These are phyloP conservation scores for Solen grandis DNA, from an alignment of 1,140 invertebrate genomes.

Conservation along the genomic window DNA sequence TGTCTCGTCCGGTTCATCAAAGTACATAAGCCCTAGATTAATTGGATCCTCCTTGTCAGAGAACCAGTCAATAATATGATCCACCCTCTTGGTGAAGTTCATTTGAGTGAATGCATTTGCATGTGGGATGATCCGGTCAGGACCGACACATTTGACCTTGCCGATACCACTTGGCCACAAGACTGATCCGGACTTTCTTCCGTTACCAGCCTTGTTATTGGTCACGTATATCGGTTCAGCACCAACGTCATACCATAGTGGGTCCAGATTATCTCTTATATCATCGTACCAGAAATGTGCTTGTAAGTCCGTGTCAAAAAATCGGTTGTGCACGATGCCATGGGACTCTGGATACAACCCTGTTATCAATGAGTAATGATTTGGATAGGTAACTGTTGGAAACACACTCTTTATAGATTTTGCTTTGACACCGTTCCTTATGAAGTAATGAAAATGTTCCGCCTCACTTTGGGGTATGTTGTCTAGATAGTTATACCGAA, in stretches of 20 bases:
- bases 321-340: constrained; percentile 86
- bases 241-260: constrained; percentile 64
- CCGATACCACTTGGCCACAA: constrained; percentile 56
- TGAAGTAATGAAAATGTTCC: constrained; percentile 69
- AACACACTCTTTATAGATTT: constrained; percentile 82
- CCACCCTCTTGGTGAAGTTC: constrained; percentile 83
- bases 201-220: constrained; percentile 59
- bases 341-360: constrained; percentile 87
- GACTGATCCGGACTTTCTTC: constrained; percentile 39
- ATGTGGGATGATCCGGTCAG: constrained; percentile 58
- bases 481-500: constrained; percentile 69
- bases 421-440: constrained; percentile 65
- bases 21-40: constrained; percentile 85
- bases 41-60: constrained; percentile 81
- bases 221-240: constrained; percentile 77
- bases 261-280: constrained; percentile 63
- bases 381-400: constrained; percentile 88
- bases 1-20: constrained; percentile 86
- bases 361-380: constrained; percentile 89
- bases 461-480: constrained; percentile 18
- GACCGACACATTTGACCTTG: constrained; percentile 41
- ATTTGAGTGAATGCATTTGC: constrained; percentile 20
- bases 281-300: constrained; percentile 75
- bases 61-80: constrained; percentile 86
- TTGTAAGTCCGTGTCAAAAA: constrained; percentile 83